Evolutionary conservation across 2,888 invertebrate genomes (phyloP).

Genomic region (Drosophila suboccidentalis): DNA sequence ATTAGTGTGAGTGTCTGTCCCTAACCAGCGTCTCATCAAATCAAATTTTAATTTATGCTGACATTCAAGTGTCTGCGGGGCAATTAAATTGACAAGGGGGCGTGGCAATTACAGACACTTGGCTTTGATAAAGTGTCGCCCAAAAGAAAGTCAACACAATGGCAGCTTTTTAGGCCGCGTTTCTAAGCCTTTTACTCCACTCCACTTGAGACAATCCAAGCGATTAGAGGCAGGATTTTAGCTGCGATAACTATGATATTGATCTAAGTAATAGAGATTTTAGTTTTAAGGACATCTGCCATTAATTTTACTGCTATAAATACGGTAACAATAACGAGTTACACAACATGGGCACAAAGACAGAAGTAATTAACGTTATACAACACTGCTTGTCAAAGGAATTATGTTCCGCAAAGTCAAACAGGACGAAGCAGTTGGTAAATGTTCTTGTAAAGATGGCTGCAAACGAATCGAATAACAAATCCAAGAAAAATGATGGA

Average conservation of each 20-base stretch:
- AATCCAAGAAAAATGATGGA: slow-evolving; percentile 1
- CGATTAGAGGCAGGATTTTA: slow-evolving; percentile 37
- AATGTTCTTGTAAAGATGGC: slow-evolving; percentile 22
- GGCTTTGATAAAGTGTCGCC: slow-evolving; percentile 31
- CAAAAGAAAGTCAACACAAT: slow-evolving; percentile 20
- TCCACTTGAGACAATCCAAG: slow-evolving; percentile 35
- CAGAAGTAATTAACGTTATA: not conserved
- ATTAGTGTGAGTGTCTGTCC: slow-evolving; percentile 51
- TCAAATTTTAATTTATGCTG: slow-evolving; percentile 75
- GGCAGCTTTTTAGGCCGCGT: not conserved
- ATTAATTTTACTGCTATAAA: not conserved
- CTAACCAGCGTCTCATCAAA: slow-evolving; percentile 39
- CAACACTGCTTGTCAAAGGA: not conserved
- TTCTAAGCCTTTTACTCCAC: slow-evolving; percentile 23
- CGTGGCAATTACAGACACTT: slow-evolving; percentile 29
- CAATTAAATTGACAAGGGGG: slow-evolving; percentile 65
- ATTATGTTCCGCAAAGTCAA: not conserved
- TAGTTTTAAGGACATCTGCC: not conserved
- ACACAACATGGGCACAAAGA: not conserved
- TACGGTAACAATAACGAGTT: not conserved
- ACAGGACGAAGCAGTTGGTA: not conserved
- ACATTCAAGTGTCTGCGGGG: slow-evolving; percentile 71
- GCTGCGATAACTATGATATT: not conserved
- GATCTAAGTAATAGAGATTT: not conserved
- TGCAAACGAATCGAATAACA: slow-evolving; percentile 2